A percentile compares a stretch with the other conserved stretches of the same genome.
Evolutionary conservation across 2,113 vertebrate species (phyloP).

Genomic region (Pelmatolapia mariae): DNA sequence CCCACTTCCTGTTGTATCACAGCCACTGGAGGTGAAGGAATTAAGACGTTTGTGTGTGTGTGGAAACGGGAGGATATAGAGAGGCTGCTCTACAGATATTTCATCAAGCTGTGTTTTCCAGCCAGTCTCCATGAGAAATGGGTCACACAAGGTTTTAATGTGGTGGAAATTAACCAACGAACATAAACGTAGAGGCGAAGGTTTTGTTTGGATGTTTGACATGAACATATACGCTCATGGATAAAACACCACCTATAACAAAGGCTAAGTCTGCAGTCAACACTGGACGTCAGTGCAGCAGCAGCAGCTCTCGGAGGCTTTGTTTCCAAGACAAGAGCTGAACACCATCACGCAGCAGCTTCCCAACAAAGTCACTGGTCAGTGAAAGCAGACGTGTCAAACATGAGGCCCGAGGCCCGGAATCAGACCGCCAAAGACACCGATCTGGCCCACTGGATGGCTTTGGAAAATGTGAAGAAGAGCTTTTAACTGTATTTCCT

Average conservation of each 20-base stretch:
- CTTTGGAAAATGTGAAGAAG: neutral
- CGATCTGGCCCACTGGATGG: neutral
- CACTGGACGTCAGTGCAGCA: neutral
- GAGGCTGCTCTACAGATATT: slow-evolving; percentile 30
- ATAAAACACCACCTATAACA: neutral
- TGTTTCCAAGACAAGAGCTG: neutral
- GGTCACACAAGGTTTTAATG: slow-evolving; percentile 16
- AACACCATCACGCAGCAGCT: neutral
- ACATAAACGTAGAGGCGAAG: neutral
- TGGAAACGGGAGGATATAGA: neutral
- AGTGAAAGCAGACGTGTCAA: neutral
- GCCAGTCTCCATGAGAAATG: slow-evolving; percentile 38
- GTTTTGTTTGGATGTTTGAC: neutral
- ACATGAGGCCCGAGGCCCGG: neutral
- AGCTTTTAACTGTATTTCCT: neutral
- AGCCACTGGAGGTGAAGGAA: slow-evolving; percentile 34
- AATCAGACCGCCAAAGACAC: neutral
- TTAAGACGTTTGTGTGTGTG: neutral
- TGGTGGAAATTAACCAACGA: neutral
- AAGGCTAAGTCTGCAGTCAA: neutral
- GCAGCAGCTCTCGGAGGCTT: neutral
- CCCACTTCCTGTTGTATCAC: slow-evolving; percentile 48
- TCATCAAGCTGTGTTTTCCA: slow-evolving; percentile 33
- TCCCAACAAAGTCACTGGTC: neutral
- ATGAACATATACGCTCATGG: neutral